phyloP scores from a whole-genome alignment of 2,113 vertebrate genomes.

The Xerus inauris region DNA sequence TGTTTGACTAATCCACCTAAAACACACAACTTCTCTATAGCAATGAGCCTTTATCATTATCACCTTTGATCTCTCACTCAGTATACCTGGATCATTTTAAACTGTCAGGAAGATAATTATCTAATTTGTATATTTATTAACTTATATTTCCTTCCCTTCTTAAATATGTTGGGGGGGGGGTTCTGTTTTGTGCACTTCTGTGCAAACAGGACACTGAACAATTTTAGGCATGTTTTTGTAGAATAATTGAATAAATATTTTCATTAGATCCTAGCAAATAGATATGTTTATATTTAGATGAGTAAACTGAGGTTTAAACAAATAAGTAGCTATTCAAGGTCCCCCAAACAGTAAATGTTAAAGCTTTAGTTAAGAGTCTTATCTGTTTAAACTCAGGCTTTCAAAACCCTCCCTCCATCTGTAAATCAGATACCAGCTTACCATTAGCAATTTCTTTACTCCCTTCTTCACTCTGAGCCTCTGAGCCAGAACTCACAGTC shows the following conservation, averaged over 20 bases:
- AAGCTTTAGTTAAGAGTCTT: background rate
- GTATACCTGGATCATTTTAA: background rate
- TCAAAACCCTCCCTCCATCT: background rate
- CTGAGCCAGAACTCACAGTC: background rate
- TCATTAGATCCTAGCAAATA: slow-evolving; percentile 32
- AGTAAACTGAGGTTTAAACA: slow-evolving; percentile 3
- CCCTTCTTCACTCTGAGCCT: background rate
- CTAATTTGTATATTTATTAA: background rate
- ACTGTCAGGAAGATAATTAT: background rate
- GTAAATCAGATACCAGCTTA: background rate
- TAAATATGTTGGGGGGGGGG: background rate
- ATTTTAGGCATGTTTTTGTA: background rate
- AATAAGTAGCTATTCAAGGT: background rate
- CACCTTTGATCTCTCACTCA: background rate
- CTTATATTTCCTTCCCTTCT: background rate
- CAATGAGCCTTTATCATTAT: background rate
- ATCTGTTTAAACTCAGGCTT: background rate
- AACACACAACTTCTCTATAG: background rate
- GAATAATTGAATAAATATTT: slow-evolving; percentile 31
- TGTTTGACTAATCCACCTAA: background rate
- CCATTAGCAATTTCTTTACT: too few relatives aligned
- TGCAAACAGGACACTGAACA: background rate
- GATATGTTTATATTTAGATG: slow-evolving; percentile 14
- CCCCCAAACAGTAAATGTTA: background rate
- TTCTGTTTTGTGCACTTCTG: background rate